Conservation (phyloP, 2,797 vertebrate species). For the Ctenopoma kingsleyae region DNA sequence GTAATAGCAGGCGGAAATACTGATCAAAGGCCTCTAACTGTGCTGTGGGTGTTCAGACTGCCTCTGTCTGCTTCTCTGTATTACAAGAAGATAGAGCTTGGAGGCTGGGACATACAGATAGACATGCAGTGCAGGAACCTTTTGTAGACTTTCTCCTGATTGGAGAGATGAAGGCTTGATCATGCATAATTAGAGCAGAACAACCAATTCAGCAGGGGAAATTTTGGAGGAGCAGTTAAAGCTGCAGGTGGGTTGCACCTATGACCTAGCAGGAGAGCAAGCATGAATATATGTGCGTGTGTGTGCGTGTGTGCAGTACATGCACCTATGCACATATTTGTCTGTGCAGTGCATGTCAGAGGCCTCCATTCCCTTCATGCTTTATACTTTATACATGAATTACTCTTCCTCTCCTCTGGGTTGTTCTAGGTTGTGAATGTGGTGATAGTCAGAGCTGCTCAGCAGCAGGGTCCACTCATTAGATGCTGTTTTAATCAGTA, state of each 20-base stretch:
- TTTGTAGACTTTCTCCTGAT: conserved; percentile 47
- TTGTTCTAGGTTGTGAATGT: conserved; percentile 45
- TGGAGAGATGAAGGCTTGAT: conserved; percentile 68
- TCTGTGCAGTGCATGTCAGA: conserved; percentile 15
- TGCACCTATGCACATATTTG: background rate
- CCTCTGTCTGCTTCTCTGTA: conserved; percentile 76
- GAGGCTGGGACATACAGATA: conserved; percentile 42
- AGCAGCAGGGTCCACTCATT: conserved; percentile 59
- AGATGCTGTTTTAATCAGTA: conserved; percentile 46
- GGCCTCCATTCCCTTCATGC: conserved; percentile 34
- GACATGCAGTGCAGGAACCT: conserved; percentile 49
- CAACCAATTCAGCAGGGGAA: conserved; percentile 39
- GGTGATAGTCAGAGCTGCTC: conserved; percentile 42
- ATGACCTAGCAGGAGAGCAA: conserved; percentile 16
- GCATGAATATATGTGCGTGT: background rate
- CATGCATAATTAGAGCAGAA: conserved; percentile 56
- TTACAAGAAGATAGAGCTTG: conserved; percentile 65
- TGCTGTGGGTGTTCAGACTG: conserved; percentile 74
- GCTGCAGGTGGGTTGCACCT: conserved; percentile 38
- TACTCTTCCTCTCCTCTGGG: conserved; percentile 51
- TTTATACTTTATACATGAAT: conserved; percentile 45
- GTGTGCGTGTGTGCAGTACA: background rate
- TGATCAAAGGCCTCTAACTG: conserved; percentile 83
- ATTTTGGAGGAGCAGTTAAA: conserved; percentile 30
- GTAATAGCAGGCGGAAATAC: conserved; percentile 79